Percentiles rank a stretch among this genome's conserved stretches.
Conservation (phyloP, 2,888 invertebrate genomes). For the Ormyrus labotus region DNA sequence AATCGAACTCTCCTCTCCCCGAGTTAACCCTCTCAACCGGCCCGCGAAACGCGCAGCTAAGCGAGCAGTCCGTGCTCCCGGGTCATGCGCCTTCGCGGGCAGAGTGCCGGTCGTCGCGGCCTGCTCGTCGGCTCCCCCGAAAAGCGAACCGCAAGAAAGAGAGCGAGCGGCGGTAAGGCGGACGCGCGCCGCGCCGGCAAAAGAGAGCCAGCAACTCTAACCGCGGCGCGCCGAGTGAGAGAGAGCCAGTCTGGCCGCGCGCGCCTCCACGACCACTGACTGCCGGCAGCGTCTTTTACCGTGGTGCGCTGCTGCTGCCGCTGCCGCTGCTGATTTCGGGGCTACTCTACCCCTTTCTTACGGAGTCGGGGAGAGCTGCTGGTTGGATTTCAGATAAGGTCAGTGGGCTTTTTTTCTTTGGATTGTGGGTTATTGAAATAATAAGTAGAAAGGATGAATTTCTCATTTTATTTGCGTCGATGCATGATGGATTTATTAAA, state of each 20-base stretch:
- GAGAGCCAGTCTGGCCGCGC: slow-evolving; percentile 55
- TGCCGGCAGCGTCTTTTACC: not conserved
- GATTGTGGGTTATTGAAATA: too few species aligned
- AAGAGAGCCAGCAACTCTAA: slow-evolving; percentile 4
- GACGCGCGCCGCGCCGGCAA: slow-evolving; percentile 12
- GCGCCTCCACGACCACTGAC: slow-evolving; percentile 44
- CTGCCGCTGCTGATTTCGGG: not conserved
- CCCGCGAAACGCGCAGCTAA: not conserved
- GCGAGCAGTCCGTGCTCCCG: not conserved
- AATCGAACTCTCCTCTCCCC: too few species aligned
- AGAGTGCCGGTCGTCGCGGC: too few species aligned
- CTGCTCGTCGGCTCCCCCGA: too few species aligned
- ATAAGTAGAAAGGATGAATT: not conserved
- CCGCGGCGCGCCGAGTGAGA: slow-evolving; percentile 25
- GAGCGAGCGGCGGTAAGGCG: slow-evolving; percentile 5
- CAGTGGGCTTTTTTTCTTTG: too few species aligned
- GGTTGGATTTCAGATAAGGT: too few species aligned
- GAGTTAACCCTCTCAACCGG: not conserved
- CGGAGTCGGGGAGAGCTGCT: not conserved
- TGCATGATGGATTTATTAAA: not conserved
- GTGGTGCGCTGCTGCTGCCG: not conserved
- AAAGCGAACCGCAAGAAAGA: not conserved
- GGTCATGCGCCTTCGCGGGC: not conserved
- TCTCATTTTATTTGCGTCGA: not conserved
- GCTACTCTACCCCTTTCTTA: not conserved